Percentiles rank a stretch among this genome's conserved stretches.
phyloP scores from a whole-genome alignment of 2,888 invertebrate species.

The Macrophya alboannulata region DNA sequence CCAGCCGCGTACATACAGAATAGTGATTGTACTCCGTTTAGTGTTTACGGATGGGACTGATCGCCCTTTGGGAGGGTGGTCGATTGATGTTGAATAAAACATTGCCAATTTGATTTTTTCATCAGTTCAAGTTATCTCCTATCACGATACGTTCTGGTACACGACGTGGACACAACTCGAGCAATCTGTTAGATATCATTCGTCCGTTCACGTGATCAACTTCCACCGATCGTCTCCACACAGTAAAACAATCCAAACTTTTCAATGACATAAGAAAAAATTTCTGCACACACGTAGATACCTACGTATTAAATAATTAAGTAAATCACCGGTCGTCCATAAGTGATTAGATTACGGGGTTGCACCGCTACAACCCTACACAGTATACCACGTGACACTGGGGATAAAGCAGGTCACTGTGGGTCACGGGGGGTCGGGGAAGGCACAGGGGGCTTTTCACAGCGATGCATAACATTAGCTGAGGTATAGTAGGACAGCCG shows the following conservation, averaged over 20 bases:
- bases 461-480: conserved; percentile 41
- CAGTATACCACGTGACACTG: conserved; percentile 12
- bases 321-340: conserved; percentile 1
- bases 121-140: neutral
- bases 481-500: neutral
- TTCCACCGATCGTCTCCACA: neutral
- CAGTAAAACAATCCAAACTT: too few species aligned
- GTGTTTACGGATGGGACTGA: conserved; percentile 46
- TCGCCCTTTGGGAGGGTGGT: neutral
- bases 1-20: conserved; percentile 66
- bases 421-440: conserved; percentile 2
- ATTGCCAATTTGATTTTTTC: neutral
- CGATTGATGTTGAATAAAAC: neutral
- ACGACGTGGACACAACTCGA: neutral
- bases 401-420: conserved; percentile 26
- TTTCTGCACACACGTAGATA: neutral
- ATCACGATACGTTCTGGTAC: neutral
- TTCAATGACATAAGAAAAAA: too few species aligned
- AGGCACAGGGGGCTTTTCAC: neutral
- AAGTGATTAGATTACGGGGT: conserved; percentile 26
- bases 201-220: neutral
- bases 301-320: neutral
- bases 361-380: neutral
- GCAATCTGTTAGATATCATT: neutral
- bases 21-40: conserved; percentile 59